These are phyloP conservation scores for Loxodonta africana DNA, from an alignment of 2,113 vertebrate species.

Conservation along the genomic window DNA sequence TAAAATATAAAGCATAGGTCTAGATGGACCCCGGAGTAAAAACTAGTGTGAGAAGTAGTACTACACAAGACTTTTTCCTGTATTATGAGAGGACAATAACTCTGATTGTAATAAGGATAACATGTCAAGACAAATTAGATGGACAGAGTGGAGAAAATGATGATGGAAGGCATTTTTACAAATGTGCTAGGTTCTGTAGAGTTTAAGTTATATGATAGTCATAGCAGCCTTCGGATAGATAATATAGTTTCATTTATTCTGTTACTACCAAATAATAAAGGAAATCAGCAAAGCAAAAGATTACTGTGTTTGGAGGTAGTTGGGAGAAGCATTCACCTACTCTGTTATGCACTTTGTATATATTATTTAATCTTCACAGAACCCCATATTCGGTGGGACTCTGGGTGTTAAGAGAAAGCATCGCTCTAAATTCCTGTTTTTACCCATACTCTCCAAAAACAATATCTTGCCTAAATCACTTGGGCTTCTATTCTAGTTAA, in stretches of 20 bases:
- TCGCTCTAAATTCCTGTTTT: not conserved
- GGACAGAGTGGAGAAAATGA: not conserved
- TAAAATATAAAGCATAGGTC: not conserved
- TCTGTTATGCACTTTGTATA: not conserved
- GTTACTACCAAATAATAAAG: not conserved
- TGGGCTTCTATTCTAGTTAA: not conserved
- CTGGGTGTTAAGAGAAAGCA: no score
- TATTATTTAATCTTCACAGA: not conserved
- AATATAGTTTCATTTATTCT: not conserved
- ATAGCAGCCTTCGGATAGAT: not conserved
- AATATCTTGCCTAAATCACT: not conserved
- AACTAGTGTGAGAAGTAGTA: not conserved
- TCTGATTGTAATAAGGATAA: conserved; percentile 17
- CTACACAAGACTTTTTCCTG: not conserved
- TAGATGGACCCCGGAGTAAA: not conserved
- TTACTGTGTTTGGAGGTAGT: not conserved
- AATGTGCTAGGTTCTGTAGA: not conserved
- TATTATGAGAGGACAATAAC: not conserved
- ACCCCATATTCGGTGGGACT: no score
- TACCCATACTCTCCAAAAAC: not conserved
- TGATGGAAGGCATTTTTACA: not conserved
- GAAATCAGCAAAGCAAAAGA: not conserved
- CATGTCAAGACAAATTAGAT: not conserved
- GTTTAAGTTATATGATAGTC: not conserved
- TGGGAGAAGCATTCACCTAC: not conserved